A percentile compares a stretch with the other conserved stretches of the same genome.
Conservation (phyloP, 1,140 invertebrate species). For the Eupeodes corollae region DNA sequence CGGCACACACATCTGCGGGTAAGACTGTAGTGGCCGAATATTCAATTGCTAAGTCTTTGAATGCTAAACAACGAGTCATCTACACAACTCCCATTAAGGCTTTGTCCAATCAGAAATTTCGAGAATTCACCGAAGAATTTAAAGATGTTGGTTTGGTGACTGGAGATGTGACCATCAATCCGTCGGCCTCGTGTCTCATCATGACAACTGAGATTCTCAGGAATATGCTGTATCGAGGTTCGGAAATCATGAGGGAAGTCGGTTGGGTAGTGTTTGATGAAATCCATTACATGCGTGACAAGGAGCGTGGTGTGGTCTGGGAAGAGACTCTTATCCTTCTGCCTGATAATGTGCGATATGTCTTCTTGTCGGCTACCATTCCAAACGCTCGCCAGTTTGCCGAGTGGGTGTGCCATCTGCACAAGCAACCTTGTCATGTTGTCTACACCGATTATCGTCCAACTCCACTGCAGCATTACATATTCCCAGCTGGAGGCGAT, state of each 20-base stretch:
- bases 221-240: slow-evolving; percentile 97
- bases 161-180: slow-evolving; percentile 98
- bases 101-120: slow-evolving; percentile 97
- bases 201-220: slow-evolving; percentile 99
- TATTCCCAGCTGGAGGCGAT: slow-evolving; percentile 88
- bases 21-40: slow-evolving; percentile 99
- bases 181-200: slow-evolving; percentile 91
- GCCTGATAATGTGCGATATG: slow-evolving; percentile 96
- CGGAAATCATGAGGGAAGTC: slow-evolving; percentile 95
- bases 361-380: slow-evolving; percentile 98
- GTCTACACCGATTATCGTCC: slow-evolving; percentile 98
- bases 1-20: slow-evolving; percentile 98
- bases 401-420: slow-evolving; percentile 95
- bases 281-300: slow-evolving; percentile 99
- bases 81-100: slow-evolving; percentile 99
- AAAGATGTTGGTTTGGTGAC: slow-evolving; percentile 96
- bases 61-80: slow-evolving; percentile 80
- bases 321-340: slow-evolving; percentile 95
- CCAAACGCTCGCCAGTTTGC: slow-evolving; percentile 97
- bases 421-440: slow-evolving; percentile 96
- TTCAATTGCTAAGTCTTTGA: slow-evolving; percentile 49
- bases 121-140: slow-evolving; percentile 97
- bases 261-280: slow-evolving; percentile 99
- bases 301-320: slow-evolving; percentile 98
- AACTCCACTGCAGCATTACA: slow-evolving; percentile 91